Evolutionary conservation across 2,888 invertebrate species (phyloP), one percentile per base, ranked within the genome.

Genomic region (Oscheius onirici): DNA sequence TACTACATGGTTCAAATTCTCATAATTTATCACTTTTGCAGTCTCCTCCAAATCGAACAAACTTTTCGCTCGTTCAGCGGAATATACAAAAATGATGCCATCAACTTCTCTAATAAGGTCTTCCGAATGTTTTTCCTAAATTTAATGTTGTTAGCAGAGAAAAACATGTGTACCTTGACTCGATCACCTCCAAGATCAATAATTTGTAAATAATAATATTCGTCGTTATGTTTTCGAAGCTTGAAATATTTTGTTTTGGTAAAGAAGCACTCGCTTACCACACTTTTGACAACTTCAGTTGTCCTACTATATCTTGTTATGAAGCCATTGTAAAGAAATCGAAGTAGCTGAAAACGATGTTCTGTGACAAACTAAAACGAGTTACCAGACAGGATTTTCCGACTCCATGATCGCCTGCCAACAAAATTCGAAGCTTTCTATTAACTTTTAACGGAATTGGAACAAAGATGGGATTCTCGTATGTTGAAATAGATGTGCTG

Each of bases 171-270:
- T 49, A 63, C 63, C 17, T 54, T 52, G 10, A 66, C 41, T 24
- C 51, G 13, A 43, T 68, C 57, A n/a, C 49, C 68, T 57, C 68
- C 68, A n/a, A 68, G 57, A 26, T 68, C 68, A 24, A 68, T 57
- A 8, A 68, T 22, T 26, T 68, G 49, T 3, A 68, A n/a, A 28
- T 55, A 44, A 44, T 57, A 68, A n/a, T 68, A 46, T 11, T 68
- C 55, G 2, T 43, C 24, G 20, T 68, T 43, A 20, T 28, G 55
- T 24, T 46, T 55, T 44, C 68, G 26, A 20, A 68, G 6, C 54
- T 66, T n/a, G 52, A 17, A 66, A 40, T 20, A 40, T 10, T n/a
- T 3, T 20, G 3, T 26, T 34, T 51, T 24, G 10, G 20, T 3
- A 17, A 8, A 46, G n/a, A n/a, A 41, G 20, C 51, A 66, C 28